Base-by-base conservation (phyloP, 2,888 invertebrate genomes). In the Torymus auratus region DNA sequence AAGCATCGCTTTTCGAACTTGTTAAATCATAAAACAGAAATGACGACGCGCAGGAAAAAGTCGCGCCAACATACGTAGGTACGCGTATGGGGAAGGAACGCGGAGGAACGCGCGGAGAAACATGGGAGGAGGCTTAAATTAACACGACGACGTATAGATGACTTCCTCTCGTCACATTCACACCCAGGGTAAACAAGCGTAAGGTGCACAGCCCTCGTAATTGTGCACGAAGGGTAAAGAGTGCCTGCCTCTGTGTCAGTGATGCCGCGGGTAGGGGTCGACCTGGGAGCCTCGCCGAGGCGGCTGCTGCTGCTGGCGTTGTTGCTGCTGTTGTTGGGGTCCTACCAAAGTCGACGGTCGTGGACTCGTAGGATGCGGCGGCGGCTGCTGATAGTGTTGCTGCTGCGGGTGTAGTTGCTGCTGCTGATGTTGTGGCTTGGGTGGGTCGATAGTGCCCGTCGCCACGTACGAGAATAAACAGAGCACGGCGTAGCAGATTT, bases 381-480 rank as follows among this genome's bases (percentile, higher is more conserved):
- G 64, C 56, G 80, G 80, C 55, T 83, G 67, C 71, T 80, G 82
- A n/a, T 74, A 70, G 50, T 50, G 70, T 12, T 53, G 65, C 14
- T 64, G 82, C 15, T 81, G 82, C 52, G 80, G 71, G 55, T 81
- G 83, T 12, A 78, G 80, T 28, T 72, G 82, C 62, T 76, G 84
- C 52, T 76, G 82, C 56, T 74, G 70, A 0, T 87, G 89, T 12
- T 87, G 87, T 70, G 89, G 89, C 80, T 91, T 88, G 72, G 94
- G 94, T 88, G 95, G 95, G 86, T 96, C 96, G 85, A 41, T 41
- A 41, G 95, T 94, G 0, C 97, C 97, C 78, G 99, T 99, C 83
- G 99, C 99, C 90, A 99, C 95, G 93, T 99, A 99, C 71, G 99
- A 99, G 93, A 99, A 99, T 85, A 99, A 98, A 93, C 99, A 99